These are phyloP conservation scores for Leptinotarsa undecemlineata DNA, from an alignment of 1,140 invertebrate genomes.

Conservation along the genomic window DNA sequence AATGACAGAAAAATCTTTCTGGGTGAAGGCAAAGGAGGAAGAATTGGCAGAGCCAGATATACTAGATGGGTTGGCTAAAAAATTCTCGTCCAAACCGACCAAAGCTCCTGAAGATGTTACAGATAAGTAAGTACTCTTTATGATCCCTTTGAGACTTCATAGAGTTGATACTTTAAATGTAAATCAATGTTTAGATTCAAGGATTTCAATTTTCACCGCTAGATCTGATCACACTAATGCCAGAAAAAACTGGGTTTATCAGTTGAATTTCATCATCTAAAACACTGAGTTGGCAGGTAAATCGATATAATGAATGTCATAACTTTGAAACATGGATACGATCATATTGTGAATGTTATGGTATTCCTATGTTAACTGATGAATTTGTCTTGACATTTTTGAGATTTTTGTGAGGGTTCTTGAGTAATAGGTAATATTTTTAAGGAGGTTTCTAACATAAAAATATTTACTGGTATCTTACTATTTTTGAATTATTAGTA, in stretches of 20 bases:
- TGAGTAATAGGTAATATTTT: neutral
- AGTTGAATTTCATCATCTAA: slow-evolving; percentile 23
- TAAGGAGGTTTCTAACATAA: too few species aligned
- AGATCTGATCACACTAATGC: slow-evolving; percentile 12
- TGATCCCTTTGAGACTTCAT: neutral
- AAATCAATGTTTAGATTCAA: slow-evolving; percentile 7
- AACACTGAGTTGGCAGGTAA: slow-evolving; percentile 12
- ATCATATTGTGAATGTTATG: neutral
- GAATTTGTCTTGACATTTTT: neutral
- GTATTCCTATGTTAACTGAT: neutral
- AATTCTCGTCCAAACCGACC: slow-evolving; percentile 86
- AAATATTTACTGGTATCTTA: too few species aligned
- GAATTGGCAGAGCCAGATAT: slow-evolving; percentile 85
- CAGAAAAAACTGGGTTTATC: slow-evolving; percentile 17
- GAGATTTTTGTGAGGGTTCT: neutral
- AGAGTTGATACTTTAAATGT: neutral
- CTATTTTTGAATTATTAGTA: too few species aligned
- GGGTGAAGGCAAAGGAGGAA: slow-evolving; percentile 92
- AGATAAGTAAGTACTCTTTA: slow-evolving; percentile 38
- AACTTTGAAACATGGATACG: slow-evolving; percentile 1
- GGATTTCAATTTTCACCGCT: slow-evolving; percentile 11
- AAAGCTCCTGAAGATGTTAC: slow-evolving; percentile 72
- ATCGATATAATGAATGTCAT: slow-evolving; percentile 13
- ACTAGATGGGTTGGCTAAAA: slow-evolving; percentile 76
- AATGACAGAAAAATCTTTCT: slow-evolving; percentile 93